phyloP scores from a whole-genome alignment of 2,888 invertebrate genomes.

The Thecocarcelia acutangulata region DNA sequence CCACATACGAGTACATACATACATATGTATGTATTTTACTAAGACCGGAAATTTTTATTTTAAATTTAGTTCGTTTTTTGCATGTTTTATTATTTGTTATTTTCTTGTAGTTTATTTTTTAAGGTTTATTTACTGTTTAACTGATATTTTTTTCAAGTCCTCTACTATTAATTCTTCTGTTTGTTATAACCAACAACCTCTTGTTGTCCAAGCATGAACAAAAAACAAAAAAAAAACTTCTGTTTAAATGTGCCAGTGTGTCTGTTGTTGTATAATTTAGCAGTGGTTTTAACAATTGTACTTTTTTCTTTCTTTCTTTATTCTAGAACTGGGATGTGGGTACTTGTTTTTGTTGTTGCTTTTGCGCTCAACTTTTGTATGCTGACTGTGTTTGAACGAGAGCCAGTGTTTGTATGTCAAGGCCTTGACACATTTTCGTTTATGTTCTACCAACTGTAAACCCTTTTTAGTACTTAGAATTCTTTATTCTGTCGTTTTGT shows the following conservation, averaged over 20 bases:
- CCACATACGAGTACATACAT: slow-evolving; percentile 14
- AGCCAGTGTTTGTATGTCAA: slow-evolving; percentile 63
- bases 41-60: slow-evolving; percentile 56
- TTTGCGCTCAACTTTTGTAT: slow-evolving; percentile 12
- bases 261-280: slow-evolving; percentile 50
- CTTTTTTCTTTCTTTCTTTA: slow-evolving; percentile 1
- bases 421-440: slow-evolving; percentile 68
- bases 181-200: slow-evolving; percentile 10
- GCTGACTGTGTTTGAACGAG: not conserved
- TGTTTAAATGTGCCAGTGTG: slow-evolving; percentile 11
- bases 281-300: slow-evolving; percentile 40
- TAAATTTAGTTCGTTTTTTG: slow-evolving; percentile 24
- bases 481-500: slow-evolving; percentile 9
- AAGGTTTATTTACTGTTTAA: slow-evolving; percentile 2
- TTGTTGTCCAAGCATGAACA: not conserved
- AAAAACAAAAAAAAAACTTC: not conserved
- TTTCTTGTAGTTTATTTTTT: slow-evolving; percentile 35
- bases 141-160: not conserved
- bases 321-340: slow-evolving; percentile 40
- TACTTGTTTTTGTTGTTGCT: slow-evolving; percentile 14
- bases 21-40: slow-evolving; percentile 36
- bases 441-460: slow-evolving; percentile 54
- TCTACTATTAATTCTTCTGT: slow-evolving; percentile 2
- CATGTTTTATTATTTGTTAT: slow-evolving; percentile 12
- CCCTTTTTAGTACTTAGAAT: slow-evolving; percentile 17